Conservation (phyloP, 2,113 vertebrate genomes). For the Myiopsitta monachus region DNA sequence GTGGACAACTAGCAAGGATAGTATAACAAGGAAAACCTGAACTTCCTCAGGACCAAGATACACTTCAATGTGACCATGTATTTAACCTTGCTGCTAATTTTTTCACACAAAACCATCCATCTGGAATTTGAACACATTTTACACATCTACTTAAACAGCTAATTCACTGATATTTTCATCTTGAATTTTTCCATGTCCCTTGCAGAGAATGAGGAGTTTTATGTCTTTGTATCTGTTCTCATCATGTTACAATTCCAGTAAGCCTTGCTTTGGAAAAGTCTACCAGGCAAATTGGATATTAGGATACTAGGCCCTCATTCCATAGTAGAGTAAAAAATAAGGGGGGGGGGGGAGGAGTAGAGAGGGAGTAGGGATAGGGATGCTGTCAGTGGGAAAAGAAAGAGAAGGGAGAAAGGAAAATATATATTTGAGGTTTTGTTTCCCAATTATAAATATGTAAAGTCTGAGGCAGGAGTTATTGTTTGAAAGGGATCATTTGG, state of each 20-base stretch:
- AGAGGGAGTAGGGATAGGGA: too few relatives aligned
- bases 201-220: not conserved
- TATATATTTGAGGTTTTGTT: not conserved
- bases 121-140: not conserved
- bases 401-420: not conserved
- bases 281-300: not conserved
- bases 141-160: not conserved
- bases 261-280: not conserved
- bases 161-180: not conserved
- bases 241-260: not conserved
- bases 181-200: not conserved
- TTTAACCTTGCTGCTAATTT: not conserved
- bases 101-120: not conserved
- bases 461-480: not conserved
- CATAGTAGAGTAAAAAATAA: not conserved
- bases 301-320: not conserved
- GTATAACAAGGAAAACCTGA: not conserved
- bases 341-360: accelerated
- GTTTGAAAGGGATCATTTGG: not conserved
- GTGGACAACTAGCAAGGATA: not conserved
- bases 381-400: not conserved
- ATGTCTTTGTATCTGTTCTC: not conserved
- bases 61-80: not conserved
- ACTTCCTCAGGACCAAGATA: not conserved
- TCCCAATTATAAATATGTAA: not conserved